Base-by-base conservation (phyloP, 2,797 vertebrate genomes). In the Euthynnus affinis region DNA sequence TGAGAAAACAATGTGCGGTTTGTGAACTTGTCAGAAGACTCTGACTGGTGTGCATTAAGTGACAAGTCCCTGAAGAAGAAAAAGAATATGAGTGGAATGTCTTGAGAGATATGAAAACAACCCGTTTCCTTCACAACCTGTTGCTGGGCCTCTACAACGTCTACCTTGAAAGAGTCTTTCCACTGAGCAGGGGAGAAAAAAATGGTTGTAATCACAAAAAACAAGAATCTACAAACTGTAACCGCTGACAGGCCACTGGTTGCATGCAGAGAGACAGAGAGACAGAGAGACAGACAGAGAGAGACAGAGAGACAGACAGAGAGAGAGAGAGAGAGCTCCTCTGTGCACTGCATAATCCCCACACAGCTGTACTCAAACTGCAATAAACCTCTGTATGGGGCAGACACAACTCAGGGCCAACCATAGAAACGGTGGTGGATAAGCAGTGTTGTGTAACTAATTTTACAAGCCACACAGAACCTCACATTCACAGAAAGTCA, bases 21-120 rank as follows among this genome's bases (percentile, higher is more conserved):
- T 89, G 81, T 83, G 77, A 82, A 74, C 81, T 64, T 74, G 80
- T 87, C 76, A 80, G n/a, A 63, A 80, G 68, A 58, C 62, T 73
- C 74, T 8, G 62, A 81, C 72, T 51, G 57, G 62, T 52, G 34
- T 69, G 68, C 14, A 14, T 62, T 49, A 53, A 79, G 74, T 81
- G 78, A 84, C 87, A 86, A 61, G 72, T 86, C 86, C 77, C 82
- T 14, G 46, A 78, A 87, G 70, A 76, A 81, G 78, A 77, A 75
- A 68, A 74, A 48, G 67, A 89, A 75, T 74, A 88, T 82, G 82
- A 87, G 59, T 29, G 85, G 88, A 91, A 93, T 90, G 87, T 83
- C 76, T 78, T 78, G 64, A 84, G 58, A 81, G 82, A 89, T 81
- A 83, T 67, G 67, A 90, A 92, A 90, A 88, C 77, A 89, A 75